Percentiles rank a stretch among this genome's conserved stretches.
phyloP scores from a whole-genome alignment of 2,113 vertebrate genomes.

The Okapia johnstoni region DNA sequence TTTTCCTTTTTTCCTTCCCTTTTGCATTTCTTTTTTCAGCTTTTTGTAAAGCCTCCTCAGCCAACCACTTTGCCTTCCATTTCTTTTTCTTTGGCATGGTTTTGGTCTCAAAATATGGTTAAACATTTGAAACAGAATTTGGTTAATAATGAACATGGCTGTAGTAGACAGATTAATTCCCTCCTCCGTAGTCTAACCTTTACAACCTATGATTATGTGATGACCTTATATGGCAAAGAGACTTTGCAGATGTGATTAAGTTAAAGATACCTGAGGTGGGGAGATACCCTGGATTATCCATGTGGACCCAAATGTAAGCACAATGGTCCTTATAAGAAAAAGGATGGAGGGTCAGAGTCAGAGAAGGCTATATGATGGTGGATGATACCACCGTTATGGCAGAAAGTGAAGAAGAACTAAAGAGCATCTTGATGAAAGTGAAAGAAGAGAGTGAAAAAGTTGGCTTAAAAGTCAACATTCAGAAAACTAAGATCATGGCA shows the following conservation, averaged over 20 bases:
- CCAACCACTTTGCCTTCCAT: background rate
- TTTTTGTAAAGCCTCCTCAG: background rate
- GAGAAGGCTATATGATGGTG: background rate
- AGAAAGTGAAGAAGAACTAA: background rate
- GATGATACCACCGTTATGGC: background rate
- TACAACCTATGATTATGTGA: background rate
- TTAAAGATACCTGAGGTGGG: background rate
- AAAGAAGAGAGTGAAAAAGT: background rate
- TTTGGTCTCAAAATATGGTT: background rate
- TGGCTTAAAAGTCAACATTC: background rate
- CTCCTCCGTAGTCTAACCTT: background rate
- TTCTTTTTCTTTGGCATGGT: background rate
- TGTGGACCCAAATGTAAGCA: background rate
- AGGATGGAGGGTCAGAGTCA: background rate
- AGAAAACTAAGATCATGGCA: background rate
- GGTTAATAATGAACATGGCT: background rate
- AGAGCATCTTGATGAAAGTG: background rate
- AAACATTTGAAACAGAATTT: background rate
- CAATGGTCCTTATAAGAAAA: background rate
- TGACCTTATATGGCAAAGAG: background rate
- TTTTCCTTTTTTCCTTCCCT: background rate
- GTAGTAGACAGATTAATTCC: background rate
- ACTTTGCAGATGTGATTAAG: background rate
- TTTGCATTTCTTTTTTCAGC: background rate
- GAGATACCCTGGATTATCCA: background rate